Conservation (phyloP, 2,113 vertebrate species). For the Brevimyrus niger region DNA sequence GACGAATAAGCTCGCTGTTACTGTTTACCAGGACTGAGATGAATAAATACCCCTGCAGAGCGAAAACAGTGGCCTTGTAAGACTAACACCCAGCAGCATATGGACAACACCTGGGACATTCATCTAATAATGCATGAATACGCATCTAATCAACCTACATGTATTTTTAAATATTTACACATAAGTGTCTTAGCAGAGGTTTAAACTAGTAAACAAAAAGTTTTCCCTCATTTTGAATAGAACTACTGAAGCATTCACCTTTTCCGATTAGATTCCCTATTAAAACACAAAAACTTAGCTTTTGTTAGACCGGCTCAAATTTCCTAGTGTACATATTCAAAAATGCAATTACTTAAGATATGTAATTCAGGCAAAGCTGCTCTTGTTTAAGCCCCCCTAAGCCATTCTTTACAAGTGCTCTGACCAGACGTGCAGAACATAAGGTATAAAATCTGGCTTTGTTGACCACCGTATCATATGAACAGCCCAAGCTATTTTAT, state of each 20-base stretch:
- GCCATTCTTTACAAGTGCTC: background rate
- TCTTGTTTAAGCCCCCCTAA: background rate
- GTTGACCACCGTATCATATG: background rate
- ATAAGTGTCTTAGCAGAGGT: background rate
- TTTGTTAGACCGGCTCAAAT: background rate
- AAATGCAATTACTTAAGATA: background rate
- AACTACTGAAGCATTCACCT: background rate
- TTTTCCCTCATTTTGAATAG: background rate
- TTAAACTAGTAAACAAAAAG: background rate
- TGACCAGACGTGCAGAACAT: background rate
- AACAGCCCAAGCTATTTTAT: background rate
- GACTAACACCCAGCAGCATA: background rate
- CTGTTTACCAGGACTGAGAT: slow-evolving; percentile 92
- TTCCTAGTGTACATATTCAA: background rate
- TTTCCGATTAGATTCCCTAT: background rate
- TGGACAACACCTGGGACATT: background rate
- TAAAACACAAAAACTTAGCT: background rate
- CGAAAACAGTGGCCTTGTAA: background rate
- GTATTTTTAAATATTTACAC: background rate
- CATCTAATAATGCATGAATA: background rate
- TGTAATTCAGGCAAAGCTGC: background rate
- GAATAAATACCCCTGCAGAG: slow-evolving; percentile 78
- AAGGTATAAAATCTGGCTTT: background rate
- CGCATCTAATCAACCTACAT: background rate
- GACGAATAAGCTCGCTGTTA: slow-evolving; percentile 84